Evolutionary conservation across 1,140 invertebrate species (phyloP), one percentile per base, ranked within the genome.

Genomic region (Lethocerus indicus): DNA sequence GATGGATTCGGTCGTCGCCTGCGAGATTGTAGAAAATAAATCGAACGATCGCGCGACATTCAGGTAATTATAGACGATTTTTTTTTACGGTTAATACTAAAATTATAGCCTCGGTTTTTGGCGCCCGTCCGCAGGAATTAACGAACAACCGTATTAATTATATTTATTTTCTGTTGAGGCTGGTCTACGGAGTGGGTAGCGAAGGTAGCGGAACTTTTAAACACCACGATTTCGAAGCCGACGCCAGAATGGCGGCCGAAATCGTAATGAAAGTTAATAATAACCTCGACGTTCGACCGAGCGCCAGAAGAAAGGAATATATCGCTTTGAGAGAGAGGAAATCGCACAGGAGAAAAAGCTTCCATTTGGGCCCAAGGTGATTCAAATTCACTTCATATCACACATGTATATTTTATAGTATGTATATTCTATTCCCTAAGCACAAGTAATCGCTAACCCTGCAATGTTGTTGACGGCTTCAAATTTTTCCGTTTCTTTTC

Each of bases 211-310:
- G 52, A 16, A 43, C 27, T 64, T 90, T 86, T 59, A 88, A 90
- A 64, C 78, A 81, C 60, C 81, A 87, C 50, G 83, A 90, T 61
- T 91, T 92, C 61, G 87, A 92, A 67, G 75, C 80, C 20, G 83
- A 89, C 52, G 69, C 75, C 14, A 67, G 69, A 9, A 76, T 72
- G 1, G 83, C 83, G 7, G 73, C 79, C 56, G 82, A 86, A 65
- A 89, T 93, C 25, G 80, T 89, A 3, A 75, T 80, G 48, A 92
- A 91, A 70, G 73, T 92, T 2, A 89, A 86, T 65, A 76, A 85
- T 49, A 91, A 92, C 52, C 61, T 94, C 47, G 82, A 91, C 57
- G 67, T 91, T 51, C 70, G 81, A 50, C 54, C 50, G 12, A 87
- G 82, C 62, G 68, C 72, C 4, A 78, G 79, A 39, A 69, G 86